Conservation (phyloP, 2,888 invertebrate genomes). For the Tuberolachnus salignus region DNA sequence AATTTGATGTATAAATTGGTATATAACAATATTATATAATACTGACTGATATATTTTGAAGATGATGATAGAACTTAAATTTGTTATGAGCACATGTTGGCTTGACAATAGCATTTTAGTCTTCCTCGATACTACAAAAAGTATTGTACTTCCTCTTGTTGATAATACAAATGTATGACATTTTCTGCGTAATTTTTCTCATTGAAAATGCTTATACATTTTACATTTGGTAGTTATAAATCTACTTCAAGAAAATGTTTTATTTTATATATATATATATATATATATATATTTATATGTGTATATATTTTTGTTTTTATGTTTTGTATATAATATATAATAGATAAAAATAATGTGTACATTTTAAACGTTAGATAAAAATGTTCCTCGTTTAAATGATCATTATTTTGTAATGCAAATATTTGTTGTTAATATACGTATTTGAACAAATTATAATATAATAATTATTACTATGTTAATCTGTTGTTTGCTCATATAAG, state of each 20-base stretch:
- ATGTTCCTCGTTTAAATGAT: conserved; percentile 56
- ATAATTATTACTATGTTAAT: conserved; percentile 1
- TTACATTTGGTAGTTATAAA: conserved; percentile 23
- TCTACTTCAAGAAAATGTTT: conserved; percentile 11
- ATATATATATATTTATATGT: not conserved
- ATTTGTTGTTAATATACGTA: conserved; percentile 48
- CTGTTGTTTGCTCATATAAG: too few relatives aligned
- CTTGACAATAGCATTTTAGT: conserved; percentile 32
- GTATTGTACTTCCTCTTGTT: conserved; percentile 19
- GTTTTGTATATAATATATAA: conserved; percentile 40
- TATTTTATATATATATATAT: conserved; percentile 16
- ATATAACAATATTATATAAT: conserved; percentile 3
- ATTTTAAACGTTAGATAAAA: conserved; percentile 52
- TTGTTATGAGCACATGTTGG: not conserved
- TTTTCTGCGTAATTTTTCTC: conserved; percentile 2
- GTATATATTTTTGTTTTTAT: conserved; percentile 36
- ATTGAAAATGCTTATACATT: not conserved
- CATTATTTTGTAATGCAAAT: conserved; percentile 50
- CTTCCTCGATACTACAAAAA: conserved; percentile 34
- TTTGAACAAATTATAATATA: conserved; percentile 51
- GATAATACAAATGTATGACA: conserved; percentile 7
- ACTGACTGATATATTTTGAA: conserved; percentile 37
- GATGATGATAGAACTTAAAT: not conserved
- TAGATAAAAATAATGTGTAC: conserved; percentile 28
- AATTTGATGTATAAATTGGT: not conserved